phyloP scores from a whole-genome alignment of 2,888 invertebrate genomes.

The Stenodera caucasica region DNA sequence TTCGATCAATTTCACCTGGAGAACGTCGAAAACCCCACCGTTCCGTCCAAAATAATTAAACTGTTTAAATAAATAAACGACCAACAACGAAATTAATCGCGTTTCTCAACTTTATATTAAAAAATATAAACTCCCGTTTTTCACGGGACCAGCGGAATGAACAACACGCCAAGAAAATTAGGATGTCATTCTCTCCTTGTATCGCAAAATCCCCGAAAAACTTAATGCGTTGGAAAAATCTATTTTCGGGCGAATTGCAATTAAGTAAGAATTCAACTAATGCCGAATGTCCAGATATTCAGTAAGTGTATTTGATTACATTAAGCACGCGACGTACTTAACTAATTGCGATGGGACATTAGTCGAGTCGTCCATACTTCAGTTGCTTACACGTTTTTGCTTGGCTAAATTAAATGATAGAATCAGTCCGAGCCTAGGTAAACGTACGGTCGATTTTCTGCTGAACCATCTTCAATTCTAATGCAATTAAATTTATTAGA shows the following conservation, averaged over 20 bases:
- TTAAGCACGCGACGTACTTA: constrained; percentile 23
- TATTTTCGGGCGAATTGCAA: too few species aligned
- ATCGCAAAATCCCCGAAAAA: too few species aligned
- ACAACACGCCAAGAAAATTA: constrained; percentile 1
- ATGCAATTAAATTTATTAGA: constrained; percentile 37
- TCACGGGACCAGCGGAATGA: neutral
- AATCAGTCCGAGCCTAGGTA: neutral
- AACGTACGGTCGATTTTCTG: constrained; percentile 12
- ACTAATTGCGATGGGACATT: constrained; percentile 18
- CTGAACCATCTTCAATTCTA: constrained; percentile 20
- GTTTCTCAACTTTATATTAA: neutral
- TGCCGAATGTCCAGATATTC: neutral
- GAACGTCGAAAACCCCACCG: neutral
- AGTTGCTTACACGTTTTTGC: neutral
- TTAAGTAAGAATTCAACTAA: neutral
- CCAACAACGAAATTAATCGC: neutral
- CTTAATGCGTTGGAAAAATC: too few species aligned
- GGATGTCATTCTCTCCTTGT: constrained; percentile 1
- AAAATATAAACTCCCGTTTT: neutral
- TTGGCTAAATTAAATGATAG: neutral
- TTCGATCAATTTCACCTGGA: neutral
- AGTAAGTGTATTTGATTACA: constrained; percentile 16
- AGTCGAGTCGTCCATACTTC: neutral
- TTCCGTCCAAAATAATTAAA: neutral
- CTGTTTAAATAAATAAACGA: neutral